phyloP scores from a whole-genome alignment of 1,140 invertebrate species.

The Chelonus insularis region DNA sequence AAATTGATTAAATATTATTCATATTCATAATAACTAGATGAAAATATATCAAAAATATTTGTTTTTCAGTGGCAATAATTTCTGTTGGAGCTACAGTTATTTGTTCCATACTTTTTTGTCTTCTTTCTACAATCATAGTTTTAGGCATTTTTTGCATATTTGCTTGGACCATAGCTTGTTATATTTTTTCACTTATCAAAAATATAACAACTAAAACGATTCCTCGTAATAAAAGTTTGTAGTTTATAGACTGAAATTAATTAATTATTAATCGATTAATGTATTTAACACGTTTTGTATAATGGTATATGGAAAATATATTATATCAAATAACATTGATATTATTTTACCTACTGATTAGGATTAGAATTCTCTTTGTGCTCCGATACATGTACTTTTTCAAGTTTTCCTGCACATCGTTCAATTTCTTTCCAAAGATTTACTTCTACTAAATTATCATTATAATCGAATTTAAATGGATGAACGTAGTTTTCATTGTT shows the following conservation, averaged over 20 bases:
- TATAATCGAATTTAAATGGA: not conserved
- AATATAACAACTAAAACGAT: too few species aligned
- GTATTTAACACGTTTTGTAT: too few species aligned
- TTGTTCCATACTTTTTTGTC: conserved; percentile 22
- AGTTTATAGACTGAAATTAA: too few species aligned
- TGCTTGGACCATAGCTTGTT: conserved; percentile 18
- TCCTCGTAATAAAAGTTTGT: too few species aligned
- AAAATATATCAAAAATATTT: conserved; percentile 13
- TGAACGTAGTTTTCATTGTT: conserved; percentile 13
- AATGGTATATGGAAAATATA: too few species aligned
- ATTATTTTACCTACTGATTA: not conserved
- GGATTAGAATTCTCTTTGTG: not conserved
- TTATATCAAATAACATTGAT: too few species aligned
- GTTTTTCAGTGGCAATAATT: conserved; percentile 28
- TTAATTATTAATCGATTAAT: too few species aligned
- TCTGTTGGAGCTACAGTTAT: conserved; percentile 24
- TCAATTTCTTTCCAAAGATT: conserved; percentile 23
- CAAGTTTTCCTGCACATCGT: not conserved
- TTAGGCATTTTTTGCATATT: conserved; percentile 15
- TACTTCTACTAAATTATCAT: not conserved
- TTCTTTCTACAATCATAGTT: conserved; percentile 13
- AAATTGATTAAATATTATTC: conserved; percentile 8
- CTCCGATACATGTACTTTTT: too few species aligned
- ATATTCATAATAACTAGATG: not conserved
- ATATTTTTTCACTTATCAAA: conserved; percentile 20